Conservation (phyloP, 2,797 vertebrate genomes). For the Anomalospiza imberbis region DNA sequence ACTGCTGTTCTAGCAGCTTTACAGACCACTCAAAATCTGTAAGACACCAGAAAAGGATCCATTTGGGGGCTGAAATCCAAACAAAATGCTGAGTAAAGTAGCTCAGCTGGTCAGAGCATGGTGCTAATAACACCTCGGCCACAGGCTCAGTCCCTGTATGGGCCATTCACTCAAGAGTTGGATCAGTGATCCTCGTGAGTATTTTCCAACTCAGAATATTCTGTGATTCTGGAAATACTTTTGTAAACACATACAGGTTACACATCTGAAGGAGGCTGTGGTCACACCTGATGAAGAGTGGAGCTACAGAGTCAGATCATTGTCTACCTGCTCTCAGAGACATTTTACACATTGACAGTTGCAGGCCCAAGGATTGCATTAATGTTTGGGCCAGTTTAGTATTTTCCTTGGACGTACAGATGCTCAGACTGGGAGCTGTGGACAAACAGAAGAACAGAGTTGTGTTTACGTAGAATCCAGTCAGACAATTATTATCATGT, state of each 20-base stretch:
- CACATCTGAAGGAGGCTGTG: not conserved
- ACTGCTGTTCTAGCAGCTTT: not conserved
- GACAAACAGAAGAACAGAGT: not conserved
- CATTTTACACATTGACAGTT: not conserved
- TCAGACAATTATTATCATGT: not conserved
- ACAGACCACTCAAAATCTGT: not conserved
- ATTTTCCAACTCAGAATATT: not conserved
- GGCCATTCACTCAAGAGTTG: not conserved
- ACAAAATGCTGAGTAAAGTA: not conserved
- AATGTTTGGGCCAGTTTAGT: not conserved
- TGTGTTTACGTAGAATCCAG: not conserved
- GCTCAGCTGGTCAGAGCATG: not conserved
- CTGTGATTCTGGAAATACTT: not conserved
- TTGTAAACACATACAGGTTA: not conserved
- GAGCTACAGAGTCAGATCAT: not conserved
- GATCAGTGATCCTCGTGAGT: accelerated
- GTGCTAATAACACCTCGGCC: not conserved
- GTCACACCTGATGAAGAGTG: not conserved
- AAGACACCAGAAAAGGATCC: not conserved
- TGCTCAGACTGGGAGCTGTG: not conserved
- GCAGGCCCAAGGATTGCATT: not conserved
- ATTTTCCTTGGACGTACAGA: not conserved
- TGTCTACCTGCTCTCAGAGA: not conserved
- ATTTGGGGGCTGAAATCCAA: not conserved
- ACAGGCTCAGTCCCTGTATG: not conserved